Conservation (phyloP, 2,113 vertebrate species). For the Gambusia affinis region DNA sequence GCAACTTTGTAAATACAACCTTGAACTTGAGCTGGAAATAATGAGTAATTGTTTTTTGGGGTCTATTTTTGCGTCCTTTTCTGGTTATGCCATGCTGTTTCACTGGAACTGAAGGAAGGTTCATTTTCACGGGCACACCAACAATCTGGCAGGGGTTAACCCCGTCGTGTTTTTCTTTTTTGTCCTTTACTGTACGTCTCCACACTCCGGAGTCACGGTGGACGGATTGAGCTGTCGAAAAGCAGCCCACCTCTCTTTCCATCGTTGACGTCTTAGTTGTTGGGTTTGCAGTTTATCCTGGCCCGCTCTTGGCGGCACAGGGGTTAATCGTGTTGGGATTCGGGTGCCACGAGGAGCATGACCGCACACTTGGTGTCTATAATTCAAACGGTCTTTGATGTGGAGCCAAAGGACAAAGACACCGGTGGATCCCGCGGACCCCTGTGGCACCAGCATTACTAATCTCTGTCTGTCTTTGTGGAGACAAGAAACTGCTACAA, state of each 20-base stretch:
- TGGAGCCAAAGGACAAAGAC: constrained; percentile 39
- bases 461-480: constrained; percentile 52
- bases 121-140: neutral
- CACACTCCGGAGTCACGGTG: neutral
- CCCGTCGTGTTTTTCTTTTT: no score
- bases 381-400: constrained; percentile 68
- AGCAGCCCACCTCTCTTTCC: constrained; percentile 12
- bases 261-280: constrained; percentile 50
- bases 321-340: constrained; percentile 49
- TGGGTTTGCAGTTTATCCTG: constrained; percentile 42
- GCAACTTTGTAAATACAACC: no score
- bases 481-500: constrained; percentile 45
- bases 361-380: constrained; percentile 61
- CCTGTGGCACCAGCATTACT: constrained; percentile 41
- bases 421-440: constrained; percentile 17
- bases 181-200: neutral
- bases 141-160: neutral
- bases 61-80: no score
- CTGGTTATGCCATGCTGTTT: neutral
- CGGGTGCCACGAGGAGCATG: constrained; percentile 22
- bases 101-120: neutral
- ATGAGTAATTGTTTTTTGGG: no score
- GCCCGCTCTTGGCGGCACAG: constrained; percentile 12
- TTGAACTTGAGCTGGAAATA: no score
- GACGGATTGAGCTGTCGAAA: constrained; percentile 29